Evolutionary conservation across 2,797 vertebrate genomes (phyloP), one percentile per base, ranked within the genome.

Genomic region (Enoplosus armatus): DNA sequence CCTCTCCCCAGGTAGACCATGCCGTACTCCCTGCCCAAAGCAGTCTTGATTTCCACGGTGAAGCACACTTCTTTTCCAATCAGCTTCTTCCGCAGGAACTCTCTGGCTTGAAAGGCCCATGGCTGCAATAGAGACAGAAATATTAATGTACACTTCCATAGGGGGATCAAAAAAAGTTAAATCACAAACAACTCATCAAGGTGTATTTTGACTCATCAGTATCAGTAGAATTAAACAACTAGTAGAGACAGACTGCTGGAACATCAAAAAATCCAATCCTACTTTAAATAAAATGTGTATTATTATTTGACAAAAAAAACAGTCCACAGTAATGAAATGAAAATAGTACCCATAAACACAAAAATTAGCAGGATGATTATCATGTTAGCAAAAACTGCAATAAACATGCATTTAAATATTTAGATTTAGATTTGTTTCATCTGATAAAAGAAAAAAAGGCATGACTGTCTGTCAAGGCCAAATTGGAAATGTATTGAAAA

Each of bases 1-100:
- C 98, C 97, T 96, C 94, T 98, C 0, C 98, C 98, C 87, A 99
- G 83, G 90, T 97, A 99, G 20, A 99, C 96, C 94, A 97, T 96
- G 64, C 98, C 98, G 0, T 99, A 99, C 90, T 99, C 98, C 24
- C 98, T 95, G 68, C 97, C 97, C 86, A 96, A 92, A 0, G 93
- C 91, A 0, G 97, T 97, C 95, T 97, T 99, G 92, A 97, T 96
- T 90, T 99, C 98, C 87, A 99, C 97, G 0, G 96, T 98, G 87
- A 99, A 99, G 93, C 98, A 99, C 18, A 99, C 96, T 90, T 99
- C 98, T 94, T 99, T 99, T 47, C 98, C 98, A 8, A 99, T 99
- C 60, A 99, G 92, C 91, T 99, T 99, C 95, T 98, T 99, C 27
- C 98, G 94, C 86, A 99, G 95, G 87, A 98, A 99, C 80, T 99